These are phyloP conservation scores for Sarcoramphus papa DNA, from an alignment of 2,797 vertebrate genomes.

Conservation along the genomic window DNA sequence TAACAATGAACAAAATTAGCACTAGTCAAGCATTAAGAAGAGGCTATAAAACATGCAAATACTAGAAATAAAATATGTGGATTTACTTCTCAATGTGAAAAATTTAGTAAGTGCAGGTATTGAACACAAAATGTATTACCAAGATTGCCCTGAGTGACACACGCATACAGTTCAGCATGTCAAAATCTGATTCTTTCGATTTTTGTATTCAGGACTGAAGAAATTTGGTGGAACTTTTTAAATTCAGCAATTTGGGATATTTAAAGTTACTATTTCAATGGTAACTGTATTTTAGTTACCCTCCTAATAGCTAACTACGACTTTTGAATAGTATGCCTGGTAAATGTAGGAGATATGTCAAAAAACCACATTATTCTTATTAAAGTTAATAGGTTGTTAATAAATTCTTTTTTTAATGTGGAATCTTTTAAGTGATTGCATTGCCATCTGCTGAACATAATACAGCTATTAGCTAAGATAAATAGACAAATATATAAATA, in stretches of 20 bases:
- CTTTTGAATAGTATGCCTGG: neutral
- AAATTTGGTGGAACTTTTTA: neutral
- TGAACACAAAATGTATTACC: neutral
- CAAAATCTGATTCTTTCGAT: neutral
- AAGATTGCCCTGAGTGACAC: neutral
- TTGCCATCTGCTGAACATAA: neutral
- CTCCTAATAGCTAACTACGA: neutral
- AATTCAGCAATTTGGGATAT: neutral
- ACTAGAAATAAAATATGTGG: neutral
- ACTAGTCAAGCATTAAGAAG: neutral
- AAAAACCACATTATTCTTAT: neutral
- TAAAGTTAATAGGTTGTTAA: neutral
- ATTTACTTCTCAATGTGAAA: neutral
- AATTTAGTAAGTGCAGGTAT: neutral
- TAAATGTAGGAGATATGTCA: neutral
- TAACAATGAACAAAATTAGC: slow-evolving; percentile 27
- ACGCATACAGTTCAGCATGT: neutral
- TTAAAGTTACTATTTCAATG: neutral
- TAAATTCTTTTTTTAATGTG: neutral
- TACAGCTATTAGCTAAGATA: neutral
- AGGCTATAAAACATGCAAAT: neutral
- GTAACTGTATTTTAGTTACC: neutral
- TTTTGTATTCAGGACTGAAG: neutral
- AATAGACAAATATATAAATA: neutral
- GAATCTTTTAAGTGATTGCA: neutral